Base-by-base conservation (phyloP, 2,113 vertebrate genomes). In the Anarrhichthys ocellatus region DNA sequence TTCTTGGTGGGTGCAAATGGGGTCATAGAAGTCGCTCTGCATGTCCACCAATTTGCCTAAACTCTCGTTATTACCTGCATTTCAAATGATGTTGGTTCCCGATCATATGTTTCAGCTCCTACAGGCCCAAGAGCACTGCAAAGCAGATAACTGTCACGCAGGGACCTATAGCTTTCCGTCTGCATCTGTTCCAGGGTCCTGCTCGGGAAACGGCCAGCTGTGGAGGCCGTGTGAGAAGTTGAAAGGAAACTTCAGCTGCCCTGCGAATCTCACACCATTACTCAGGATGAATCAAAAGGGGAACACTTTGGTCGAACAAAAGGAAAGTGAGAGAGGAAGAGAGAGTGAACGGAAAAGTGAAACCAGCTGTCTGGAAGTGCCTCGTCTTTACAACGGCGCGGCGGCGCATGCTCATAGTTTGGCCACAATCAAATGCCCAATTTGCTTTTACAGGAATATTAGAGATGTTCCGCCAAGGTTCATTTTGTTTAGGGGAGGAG, bases 251-350 rank as follows among this genome's bases (percentile, higher is more conserved):
- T 92, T 91, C 92, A 94, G 94, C 88, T 92, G 73, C 79, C 89
- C 88, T 93, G 91, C 91, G 92, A 96, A 93, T 96, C 95, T 95
- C 94, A 92, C 92, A 94, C 93, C 93, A 95, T 96, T 95, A 96
- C 95, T 96, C 96, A 96, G 92, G 95, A 95, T 93, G 93, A 96
- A 96, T 96, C 95, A 95, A 93, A 95, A 95, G 95, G 94, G 95
- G 96, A 97, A 96, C 95, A 96, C 91, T 89, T 90, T 86, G 91
- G 85, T 92, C 80, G 85, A 86, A 93, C 94, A 95, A 90, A 87
- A 87, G 71, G 79, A 83, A 84, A 73, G 74, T 48, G 29, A 38
- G 72, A 63, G 72, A 92, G 83, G 77, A 92, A 87, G 78, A 95
- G 65, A 95, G 91, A 90, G 95, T 88, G 92, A 91, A 77, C 15